Evolutionary conservation across 2,113 vertebrate species (phyloP), one percentile per base, ranked within the genome.

Genomic region (Marcusenius ussheri): DNA sequence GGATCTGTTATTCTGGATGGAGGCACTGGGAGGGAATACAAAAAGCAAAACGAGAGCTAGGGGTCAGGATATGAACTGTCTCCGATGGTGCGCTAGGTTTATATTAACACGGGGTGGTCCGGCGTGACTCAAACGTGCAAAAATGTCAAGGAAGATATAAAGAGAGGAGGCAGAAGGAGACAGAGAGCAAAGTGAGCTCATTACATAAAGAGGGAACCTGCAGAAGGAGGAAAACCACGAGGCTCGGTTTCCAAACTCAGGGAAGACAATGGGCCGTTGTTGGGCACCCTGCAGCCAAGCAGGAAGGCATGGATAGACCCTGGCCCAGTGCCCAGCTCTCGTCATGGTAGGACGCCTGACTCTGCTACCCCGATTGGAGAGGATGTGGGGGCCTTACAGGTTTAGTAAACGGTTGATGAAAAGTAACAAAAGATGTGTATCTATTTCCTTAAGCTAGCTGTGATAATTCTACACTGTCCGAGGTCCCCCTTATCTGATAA

Each of bases 21-120:
- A 46, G 47, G 9, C 39, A 50, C 31, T 2, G 15, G 9, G 35
- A 66, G 90, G 31, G 31, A 74, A 53, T 9, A 90, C 87, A 74
- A 89, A 89, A 49, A 80, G 88, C 86, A 50, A 91, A 31, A 45
- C 77, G 90, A 88, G 89, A 91, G 45, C 87, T 80, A 88, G 83
- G 84, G 93, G 91, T 92, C 92, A 89, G 88, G 89, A 91, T 90
- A 91, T 84, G 84, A 92, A 92, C 90, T 49, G 90, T 89, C 92
- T 91, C 83, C 42, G 88, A 92, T 92, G 90, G 90, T 35, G 66
- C 70, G 5, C 88, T 89, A 91, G 94, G 94, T 95, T 94, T 95
- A 95, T 91, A 90, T 92, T 93, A 94, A 92, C 92, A 56, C 93
- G 88, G 94, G 95, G 95, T 95, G 95, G 95, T 96, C 95, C 8